Evolutionary conservation across 2,797 vertebrate species (phyloP).

Genomic region (Enteromius fasciolatus): DNA sequence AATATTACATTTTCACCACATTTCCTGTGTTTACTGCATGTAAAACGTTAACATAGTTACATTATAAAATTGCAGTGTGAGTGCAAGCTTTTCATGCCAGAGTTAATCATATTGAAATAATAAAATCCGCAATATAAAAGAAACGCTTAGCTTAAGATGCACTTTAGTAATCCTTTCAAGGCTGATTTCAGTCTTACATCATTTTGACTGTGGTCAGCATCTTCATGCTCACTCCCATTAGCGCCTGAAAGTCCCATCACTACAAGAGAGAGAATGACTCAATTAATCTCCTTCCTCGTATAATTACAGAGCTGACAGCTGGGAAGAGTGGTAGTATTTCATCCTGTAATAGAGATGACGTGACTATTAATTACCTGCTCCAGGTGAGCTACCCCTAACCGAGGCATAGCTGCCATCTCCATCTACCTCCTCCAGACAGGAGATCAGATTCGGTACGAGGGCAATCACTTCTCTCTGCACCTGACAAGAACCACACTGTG

Average conservation of each 20-base stretch:
- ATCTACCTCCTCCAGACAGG: slow-evolving; percentile 60
- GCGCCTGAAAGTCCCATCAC: slow-evolving; percentile 63
- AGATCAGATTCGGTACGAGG: slow-evolving; percentile 64
- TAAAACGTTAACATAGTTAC: slow-evolving; percentile 2
- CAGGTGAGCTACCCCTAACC: slow-evolving; percentile 55
- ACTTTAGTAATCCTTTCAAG: not conserved
- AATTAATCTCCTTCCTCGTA: not conserved
- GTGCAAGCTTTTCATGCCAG: not conserved
- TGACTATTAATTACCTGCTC: slow-evolving; percentile 48
- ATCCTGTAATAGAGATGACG: not conserved
- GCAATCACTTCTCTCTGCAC: slow-evolving; percentile 64
- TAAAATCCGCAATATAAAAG: slow-evolving; percentile 3
- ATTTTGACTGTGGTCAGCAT: slow-evolving; percentile 61
- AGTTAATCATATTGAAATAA: not conserved
- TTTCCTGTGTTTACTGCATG: not conserved
- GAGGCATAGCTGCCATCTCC: slow-evolving; percentile 57
- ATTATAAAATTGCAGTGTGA: too few species aligned
- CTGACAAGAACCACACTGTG: slow-evolving; percentile 37
- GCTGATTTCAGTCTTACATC: slow-evolving; percentile 54
- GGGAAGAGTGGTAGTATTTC: slow-evolving; percentile 21
- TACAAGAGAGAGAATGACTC: slow-evolving; percentile 30
- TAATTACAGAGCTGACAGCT: slow-evolving; percentile 26
- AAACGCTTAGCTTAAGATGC: slow-evolving; percentile 9
- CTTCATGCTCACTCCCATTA: slow-evolving; percentile 66
- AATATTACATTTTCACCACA: not conserved